A percentile compares a stretch with the other conserved stretches of the same genome.
Evolutionary conservation across 2,797 vertebrate genomes (phyloP).

Genomic region (Pangasius larnaudii): DNA sequence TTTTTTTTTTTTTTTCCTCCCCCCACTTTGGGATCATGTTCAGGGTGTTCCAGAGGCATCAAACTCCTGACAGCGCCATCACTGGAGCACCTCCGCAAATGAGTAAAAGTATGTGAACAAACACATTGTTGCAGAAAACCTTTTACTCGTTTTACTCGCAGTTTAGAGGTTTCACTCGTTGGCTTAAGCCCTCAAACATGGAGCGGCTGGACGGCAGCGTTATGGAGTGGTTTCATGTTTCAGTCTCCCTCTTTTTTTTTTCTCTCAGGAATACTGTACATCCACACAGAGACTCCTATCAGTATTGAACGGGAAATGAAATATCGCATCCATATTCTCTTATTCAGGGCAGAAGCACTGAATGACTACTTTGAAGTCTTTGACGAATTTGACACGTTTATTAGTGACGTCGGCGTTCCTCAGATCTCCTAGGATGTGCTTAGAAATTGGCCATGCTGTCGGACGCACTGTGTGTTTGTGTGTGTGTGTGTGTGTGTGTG

Average conservation of each 20-base stretch:
- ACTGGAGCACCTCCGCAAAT: not conserved
- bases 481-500: not conserved
- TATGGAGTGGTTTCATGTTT: not conserved
- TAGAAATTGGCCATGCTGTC: not conserved
- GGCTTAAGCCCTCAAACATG: not conserved
- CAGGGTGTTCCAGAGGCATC: not conserved
- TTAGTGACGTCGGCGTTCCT: not conserved
- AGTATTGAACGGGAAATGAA: constrained; percentile 46
- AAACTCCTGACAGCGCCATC: not conserved
- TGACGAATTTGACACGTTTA: not conserved
- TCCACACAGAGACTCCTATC: constrained; percentile 47
- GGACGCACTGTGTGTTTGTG: not conserved
- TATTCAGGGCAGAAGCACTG: constrained; percentile 39
- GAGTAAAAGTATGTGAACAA: constrained; percentile 6
- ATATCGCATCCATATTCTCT: constrained; percentile 23
- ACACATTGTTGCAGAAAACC: not conserved
- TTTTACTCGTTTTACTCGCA: not conserved
- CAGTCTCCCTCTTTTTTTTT: constrained; percentile 20
- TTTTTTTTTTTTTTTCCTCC: constrained; percentile 47
- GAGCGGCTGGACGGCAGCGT: not conserved
- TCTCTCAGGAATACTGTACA: constrained; percentile 55
- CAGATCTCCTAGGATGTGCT: not conserved
- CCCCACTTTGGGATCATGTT: not conserved
- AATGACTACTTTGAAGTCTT: constrained; percentile 33
- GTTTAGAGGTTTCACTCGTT: not conserved